Evolutionary conservation across 2,113 vertebrate genomes (phyloP).

Genomic region (Origma solitaria): DNA sequence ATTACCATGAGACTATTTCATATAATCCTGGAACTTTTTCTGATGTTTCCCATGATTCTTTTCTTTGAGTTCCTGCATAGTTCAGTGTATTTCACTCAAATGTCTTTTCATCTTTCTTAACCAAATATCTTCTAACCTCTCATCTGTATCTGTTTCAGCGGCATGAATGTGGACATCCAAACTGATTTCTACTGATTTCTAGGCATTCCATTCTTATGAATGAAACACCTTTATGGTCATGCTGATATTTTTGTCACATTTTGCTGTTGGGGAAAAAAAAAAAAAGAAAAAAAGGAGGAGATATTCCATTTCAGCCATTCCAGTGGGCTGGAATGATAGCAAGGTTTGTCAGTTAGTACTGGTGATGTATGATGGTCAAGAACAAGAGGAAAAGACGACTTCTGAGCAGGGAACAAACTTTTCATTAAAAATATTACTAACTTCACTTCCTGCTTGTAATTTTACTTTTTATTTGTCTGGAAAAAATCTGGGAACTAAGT

Average conservation of each 20-base stretch:
- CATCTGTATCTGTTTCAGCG: background rate
- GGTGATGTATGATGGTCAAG: background rate
- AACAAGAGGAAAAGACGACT: background rate
- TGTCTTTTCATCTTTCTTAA: background rate
- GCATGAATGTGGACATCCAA: background rate
- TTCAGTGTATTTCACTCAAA: background rate
- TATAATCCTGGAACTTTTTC: background rate
- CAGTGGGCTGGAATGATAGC: background rate
- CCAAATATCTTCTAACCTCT: background rate
- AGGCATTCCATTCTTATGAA: background rate
- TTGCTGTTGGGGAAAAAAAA: background rate
- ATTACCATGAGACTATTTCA: background rate
- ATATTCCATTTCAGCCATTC: too few relatives aligned
- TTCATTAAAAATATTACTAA: background rate
- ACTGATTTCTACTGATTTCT: background rate
- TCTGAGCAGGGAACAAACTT: background rate
- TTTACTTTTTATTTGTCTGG: background rate
- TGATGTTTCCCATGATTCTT: background rate
- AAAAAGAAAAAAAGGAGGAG: background rate
- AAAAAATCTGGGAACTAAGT: background rate
- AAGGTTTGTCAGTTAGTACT: background rate
- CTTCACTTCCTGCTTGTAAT: background rate
- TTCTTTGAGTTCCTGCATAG: background rate
- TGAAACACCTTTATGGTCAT: background rate
- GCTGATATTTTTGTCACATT: background rate